phyloP scores from a whole-genome alignment of 2,113 vertebrate species.

The Trichechus manatus region DNA sequence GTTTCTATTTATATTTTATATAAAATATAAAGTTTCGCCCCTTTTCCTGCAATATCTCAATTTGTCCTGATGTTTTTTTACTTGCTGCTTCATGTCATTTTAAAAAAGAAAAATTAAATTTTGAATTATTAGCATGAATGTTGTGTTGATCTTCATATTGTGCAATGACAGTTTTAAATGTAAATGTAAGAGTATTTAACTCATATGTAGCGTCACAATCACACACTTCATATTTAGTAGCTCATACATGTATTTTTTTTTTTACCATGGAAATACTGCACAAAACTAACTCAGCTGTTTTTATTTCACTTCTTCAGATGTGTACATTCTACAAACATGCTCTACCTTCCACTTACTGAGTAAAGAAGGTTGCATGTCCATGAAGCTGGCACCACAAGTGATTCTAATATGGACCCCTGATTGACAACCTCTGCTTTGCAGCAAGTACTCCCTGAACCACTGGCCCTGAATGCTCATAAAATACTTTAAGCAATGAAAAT shows the following conservation, averaged over 20 bases:
- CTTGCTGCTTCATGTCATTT: background rate
- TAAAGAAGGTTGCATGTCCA: background rate
- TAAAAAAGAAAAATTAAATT: background rate
- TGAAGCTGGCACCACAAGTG: background rate
- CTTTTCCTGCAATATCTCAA: background rate
- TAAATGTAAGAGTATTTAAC: background rate
- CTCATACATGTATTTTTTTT: background rate
- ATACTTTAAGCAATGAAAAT: background rate
- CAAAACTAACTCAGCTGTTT: background rate
- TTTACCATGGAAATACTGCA: background rate
- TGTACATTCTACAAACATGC: background rate
- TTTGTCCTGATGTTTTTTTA: background rate
- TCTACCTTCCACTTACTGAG: background rate
- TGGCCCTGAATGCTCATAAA: background rate
- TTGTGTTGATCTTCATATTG: background rate
- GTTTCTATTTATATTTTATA: background rate
- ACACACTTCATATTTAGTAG: background rate
- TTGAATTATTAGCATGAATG: background rate
- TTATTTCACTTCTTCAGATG: background rate
- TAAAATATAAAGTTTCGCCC: background rate
- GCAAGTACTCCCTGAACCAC: background rate
- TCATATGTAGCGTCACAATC: background rate
- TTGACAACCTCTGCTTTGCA: background rate
- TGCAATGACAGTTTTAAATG: background rate
- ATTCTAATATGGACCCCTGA: background rate